phyloP scores from a whole-genome alignment of 2,888 invertebrate genomes.

The Halictus ligatus region DNA sequence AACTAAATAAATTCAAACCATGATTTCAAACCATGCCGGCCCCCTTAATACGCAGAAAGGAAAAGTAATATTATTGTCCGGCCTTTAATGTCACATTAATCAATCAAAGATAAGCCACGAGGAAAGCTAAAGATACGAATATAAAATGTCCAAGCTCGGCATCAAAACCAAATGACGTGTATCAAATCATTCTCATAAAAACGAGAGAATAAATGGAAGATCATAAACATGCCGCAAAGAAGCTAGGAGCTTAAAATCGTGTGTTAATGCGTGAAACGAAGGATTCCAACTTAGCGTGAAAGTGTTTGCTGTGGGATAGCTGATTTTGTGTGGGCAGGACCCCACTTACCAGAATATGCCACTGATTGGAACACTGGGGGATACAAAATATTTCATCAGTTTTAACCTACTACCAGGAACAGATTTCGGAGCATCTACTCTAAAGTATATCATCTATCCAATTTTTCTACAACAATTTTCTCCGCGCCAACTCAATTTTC shows the following conservation, averaged over 20 bases:
- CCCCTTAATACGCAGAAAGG: conserved; percentile 6
- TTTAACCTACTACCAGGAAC: conserved; percentile 69
- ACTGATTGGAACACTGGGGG: conserved; percentile 96
- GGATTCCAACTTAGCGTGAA: conserved; percentile 80
- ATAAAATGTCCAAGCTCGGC: conserved; percentile 63
- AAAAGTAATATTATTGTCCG: conserved; percentile 7
- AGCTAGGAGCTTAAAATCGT: conserved; percentile 71
- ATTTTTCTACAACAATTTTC: conserved; percentile 24
- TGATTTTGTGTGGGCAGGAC: conserved; percentile 84
- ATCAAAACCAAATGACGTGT: conserved; percentile 47
- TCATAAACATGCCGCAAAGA: conserved; percentile 79
- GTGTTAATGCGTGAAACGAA: conserved; percentile 72
- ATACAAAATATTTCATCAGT: conserved; percentile 85
- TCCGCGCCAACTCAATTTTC: conserved; percentile 7
- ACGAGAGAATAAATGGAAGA: conserved; percentile 63
- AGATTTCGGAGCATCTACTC: conserved; percentile 59
- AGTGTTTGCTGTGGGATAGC: conserved; percentile 79
- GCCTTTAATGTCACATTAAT: conserved; percentile 30
- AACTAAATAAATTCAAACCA: conserved; percentile 13
- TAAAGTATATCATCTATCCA: conserved; percentile 49
- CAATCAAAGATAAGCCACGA: conserved; percentile 59
- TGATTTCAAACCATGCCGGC: no score
- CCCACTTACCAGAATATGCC: conserved; percentile 97
- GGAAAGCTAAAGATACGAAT: conserved; percentile 66
- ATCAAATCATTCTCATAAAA: conserved; percentile 54